These are phyloP conservation scores for Echeneis naucrates DNA, from an alignment of 2,797 vertebrate genomes.

Conservation along the genomic window DNA sequence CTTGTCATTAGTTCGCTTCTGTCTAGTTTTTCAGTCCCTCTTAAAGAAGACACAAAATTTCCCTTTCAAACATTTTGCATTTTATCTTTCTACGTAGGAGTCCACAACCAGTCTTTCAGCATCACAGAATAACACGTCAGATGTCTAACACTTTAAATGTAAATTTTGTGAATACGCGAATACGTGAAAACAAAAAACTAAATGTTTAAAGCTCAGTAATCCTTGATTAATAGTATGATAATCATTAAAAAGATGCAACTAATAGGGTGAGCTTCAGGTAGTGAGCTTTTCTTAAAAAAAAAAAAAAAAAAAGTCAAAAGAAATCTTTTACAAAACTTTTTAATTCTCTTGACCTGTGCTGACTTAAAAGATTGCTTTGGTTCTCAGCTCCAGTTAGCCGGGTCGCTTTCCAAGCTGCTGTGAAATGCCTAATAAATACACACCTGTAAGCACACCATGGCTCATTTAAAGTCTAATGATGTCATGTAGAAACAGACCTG, in stretches of 20 bases:
- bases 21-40: constrained; percentile 17
- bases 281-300: constrained; percentile 42
- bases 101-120: not conserved
- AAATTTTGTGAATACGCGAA: constrained; percentile 9
- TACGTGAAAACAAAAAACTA: constrained; percentile 29
- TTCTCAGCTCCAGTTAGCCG: constrained; percentile 27
- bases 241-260: constrained; percentile 19
- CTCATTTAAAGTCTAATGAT: constrained; percentile 57
- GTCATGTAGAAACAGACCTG: constrained; percentile 36
- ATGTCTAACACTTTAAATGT: not conserved
- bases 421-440: constrained; percentile 41
- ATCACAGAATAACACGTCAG: not conserved
- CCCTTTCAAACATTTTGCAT: constrained; percentile 9
- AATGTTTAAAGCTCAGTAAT: constrained; percentile 32
- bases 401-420: constrained; percentile 40
- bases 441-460: constrained; percentile 61
- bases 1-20: constrained; percentile 40
- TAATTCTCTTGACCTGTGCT: not conserved
- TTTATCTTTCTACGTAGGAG: not conserved
- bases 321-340: constrained; percentile 13
- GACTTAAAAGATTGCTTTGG: constrained; percentile 30
- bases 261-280: constrained; percentile 38
- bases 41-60: constrained; percentile 9
- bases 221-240: constrained; percentile 24
- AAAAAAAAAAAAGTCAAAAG: no score